Conservation (phyloP, 2,888 invertebrate species). For the Apodemia mormo region DNA sequence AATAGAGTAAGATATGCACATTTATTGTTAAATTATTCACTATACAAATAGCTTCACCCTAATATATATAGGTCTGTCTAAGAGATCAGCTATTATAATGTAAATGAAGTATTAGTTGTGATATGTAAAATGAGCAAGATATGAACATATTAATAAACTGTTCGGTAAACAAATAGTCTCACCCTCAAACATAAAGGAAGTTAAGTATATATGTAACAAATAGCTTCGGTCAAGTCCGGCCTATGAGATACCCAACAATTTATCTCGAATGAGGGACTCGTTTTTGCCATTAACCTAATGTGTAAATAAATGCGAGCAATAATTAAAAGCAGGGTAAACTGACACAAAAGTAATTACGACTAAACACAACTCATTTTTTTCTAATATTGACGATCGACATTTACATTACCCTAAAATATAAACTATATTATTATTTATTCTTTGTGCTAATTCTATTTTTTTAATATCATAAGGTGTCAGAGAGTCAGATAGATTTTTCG, state of each 20-base stretch:
- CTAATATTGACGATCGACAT: background rate
- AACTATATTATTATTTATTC: background rate
- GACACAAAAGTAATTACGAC: constrained; percentile 7
- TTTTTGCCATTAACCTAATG: constrained; percentile 11
- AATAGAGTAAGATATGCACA: no score
- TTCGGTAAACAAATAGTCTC: background rate
- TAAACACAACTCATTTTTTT: background rate
- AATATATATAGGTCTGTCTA: no score
- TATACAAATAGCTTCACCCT: no score
- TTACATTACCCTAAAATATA: background rate
- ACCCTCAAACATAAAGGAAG: background rate
- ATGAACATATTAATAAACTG: background rate
- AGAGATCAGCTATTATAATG: no score
- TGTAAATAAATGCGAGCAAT: constrained; percentile 1
- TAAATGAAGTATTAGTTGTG: no score
- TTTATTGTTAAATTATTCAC: no score
- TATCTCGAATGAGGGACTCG: background rate
- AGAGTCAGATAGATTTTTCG: no score
- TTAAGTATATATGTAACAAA: constrained; percentile 1
- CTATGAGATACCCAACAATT: background rate
- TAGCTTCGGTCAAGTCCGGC: background rate
- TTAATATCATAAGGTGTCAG: no score
- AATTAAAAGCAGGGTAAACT: background rate
- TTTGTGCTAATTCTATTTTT: no score
- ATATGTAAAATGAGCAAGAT: no score